Conservation (phyloP, 2,888 invertebrate species). For the Papilio demoleus region DNA sequence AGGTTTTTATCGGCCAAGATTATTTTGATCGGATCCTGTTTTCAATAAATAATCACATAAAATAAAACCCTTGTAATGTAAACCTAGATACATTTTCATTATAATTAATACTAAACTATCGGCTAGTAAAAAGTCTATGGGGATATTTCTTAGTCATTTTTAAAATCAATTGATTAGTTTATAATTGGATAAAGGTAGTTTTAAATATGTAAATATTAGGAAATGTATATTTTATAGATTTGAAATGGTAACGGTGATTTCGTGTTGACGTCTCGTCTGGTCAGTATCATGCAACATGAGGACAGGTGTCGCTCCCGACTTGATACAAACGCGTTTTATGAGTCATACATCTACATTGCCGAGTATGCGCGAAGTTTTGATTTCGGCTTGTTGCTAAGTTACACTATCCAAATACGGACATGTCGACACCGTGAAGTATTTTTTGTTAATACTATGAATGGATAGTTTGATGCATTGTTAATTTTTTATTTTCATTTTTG, state of each 20-base stretch:
- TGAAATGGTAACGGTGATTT: constrained; percentile 31
- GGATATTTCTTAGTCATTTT: no score
- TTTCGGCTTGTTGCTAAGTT: constrained; percentile 42
- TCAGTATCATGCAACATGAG: constrained; percentile 34
- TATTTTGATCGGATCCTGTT: no score
- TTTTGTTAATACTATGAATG: background rate
- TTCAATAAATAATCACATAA: no score
- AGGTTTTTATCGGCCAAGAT: no score
- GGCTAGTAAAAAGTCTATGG: no score
- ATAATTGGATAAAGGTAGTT: no score
- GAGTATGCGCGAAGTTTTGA: constrained; percentile 44
- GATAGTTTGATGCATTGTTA: background rate
- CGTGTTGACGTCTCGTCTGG: constrained; percentile 29
- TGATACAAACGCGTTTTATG: constrained; percentile 49
- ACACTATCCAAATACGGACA: constrained; percentile 15
- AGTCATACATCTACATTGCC: constrained; percentile 46
- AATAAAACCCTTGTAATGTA: no score
- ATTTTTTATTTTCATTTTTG: background rate
- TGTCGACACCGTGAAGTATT: background rate
- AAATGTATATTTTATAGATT: no score
- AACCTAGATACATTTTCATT: no score
- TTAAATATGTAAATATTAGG: no score
- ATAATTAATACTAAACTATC: no score
- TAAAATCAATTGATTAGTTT: no score
- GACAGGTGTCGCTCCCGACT: constrained; percentile 40